Base-by-base conservation (phyloP, 2,113 vertebrate genomes). In the Anoplopoma fimbria region DNA sequence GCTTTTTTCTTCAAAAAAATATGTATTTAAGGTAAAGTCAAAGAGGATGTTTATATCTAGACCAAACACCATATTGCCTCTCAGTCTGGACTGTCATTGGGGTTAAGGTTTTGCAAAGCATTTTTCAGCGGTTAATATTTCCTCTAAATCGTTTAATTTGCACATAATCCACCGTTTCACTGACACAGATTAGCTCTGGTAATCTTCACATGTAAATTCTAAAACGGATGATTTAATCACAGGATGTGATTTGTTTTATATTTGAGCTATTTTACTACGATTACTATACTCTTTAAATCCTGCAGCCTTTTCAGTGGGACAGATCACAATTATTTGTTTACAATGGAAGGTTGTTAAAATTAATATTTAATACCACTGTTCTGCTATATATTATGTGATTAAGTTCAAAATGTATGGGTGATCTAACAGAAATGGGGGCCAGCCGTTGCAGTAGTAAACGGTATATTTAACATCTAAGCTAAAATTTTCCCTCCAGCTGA, bases 61-160 rank as follows among this genome's bases (percentile, higher is more conserved):
- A 49, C 57, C n/a, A 4, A 45, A 38, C 74, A 40, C 34, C 13
- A 1, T 38, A 51, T 31, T 58, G 14, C 6, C 8, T 29, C 47
- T 31, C 17, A 33, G 31, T 58, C n/a, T 65, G 0, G 0, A 15
- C 27, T 62, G 49, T 68, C 34, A n/a, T 79, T 51, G 3, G 55
- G 23, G 61, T 29, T 49, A n/a, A 73, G 27, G 42, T 72, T 21
- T 62, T 85, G 45, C 21, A 14, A 38, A 68, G 36, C 34, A 21
- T 58, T 69, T 72, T 78, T 78, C 9, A 4, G 40, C 27, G 19
- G 58, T 82, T 91, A 67, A 89, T 90, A 80, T 84, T 60, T 21
- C 67, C 57, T 74, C 23, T 74, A 76, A 81, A 67, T 70, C 3
- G 0, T 31, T 88, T 87, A 84, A 82, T 9, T 69, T 75, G 29